Evolutionary conservation across 1,140 invertebrate genomes (phyloP).

Genomic region (Drosophila burlai): DNA sequence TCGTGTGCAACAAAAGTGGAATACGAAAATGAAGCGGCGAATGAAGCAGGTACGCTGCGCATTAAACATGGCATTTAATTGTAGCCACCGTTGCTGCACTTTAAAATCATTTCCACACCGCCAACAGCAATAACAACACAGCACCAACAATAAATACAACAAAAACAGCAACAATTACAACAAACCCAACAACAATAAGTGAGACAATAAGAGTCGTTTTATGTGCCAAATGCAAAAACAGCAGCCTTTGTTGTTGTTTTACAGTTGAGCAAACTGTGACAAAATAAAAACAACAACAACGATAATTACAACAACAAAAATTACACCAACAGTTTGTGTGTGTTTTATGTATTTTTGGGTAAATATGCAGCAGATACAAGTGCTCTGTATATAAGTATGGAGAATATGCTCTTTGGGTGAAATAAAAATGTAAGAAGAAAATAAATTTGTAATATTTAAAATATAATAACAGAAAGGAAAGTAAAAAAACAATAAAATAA

Average conservation of each 20-base stretch:
- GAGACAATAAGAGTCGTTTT: conserved; percentile 51
- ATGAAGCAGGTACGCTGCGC: conserved; percentile 65
- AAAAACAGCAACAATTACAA: conserved; percentile 5
- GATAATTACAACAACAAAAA: neutral
- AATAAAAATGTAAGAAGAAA: neutral
- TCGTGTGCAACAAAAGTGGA: conserved; percentile 28
- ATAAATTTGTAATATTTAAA: neutral
- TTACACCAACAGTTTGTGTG: neutral
- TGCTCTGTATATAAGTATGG: neutral
- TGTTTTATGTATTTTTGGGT: conserved; percentile 21
- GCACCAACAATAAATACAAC: conserved; percentile 18
- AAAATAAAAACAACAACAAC: neutral
- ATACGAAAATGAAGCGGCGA: conserved; percentile 40
- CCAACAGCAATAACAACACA: conserved; percentile 43
- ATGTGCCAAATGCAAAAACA: conserved; percentile 67
- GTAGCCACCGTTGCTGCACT: conserved; percentile 66
- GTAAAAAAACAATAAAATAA: neutral
- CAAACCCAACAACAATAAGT: conserved; percentile 44
- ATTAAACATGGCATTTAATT: conserved; percentile 78
- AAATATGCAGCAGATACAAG: conserved; percentile 37
- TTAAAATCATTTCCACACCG: conserved; percentile 73
- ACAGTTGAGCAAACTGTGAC: conserved; percentile 57
- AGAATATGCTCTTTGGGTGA: no score
- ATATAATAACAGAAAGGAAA: neutral
- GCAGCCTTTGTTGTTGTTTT: neutral